Conservation (phyloP, 2,888 invertebrate genomes). For the Nebria brevicollis region DNA sequence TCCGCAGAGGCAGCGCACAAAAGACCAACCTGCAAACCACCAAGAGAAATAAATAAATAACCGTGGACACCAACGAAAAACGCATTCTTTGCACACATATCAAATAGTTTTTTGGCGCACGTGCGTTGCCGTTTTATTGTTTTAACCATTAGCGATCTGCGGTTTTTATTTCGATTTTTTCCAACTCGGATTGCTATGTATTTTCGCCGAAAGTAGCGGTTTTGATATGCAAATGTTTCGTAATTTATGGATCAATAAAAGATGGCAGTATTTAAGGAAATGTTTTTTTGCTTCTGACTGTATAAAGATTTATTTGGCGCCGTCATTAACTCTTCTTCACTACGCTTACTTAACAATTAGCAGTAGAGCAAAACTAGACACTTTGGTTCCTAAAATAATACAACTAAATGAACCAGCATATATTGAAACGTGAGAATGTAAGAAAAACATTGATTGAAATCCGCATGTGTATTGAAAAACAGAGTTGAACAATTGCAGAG, state of each 20-base stretch:
- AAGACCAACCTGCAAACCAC: background rate
- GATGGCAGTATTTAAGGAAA: constrained; percentile 24
- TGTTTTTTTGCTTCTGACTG: constrained; percentile 8
- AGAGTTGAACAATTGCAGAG: background rate
- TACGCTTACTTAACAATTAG: too few relatives aligned
- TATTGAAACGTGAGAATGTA: background rate
- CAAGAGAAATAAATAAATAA: constrained; percentile 41
- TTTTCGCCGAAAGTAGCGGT: constrained; percentile 26
- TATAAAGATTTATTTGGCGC: constrained; percentile 19
- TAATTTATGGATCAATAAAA: constrained; percentile 19
- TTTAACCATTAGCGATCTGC: background rate
- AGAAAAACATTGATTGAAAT: background rate
- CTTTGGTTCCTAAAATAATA: background rate
- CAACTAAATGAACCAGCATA: background rate
- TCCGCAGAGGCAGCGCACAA: constrained; percentile 1
- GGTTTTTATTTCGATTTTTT: background rate
- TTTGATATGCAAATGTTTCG: constrained; percentile 31
- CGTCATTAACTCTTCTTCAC: background rate
- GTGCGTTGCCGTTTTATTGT: constrained; percentile 21
- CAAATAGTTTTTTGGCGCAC: constrained; percentile 41
- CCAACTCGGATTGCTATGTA: background rate
- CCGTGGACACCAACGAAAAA: constrained; percentile 19
- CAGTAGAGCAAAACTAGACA: too few relatives aligned
- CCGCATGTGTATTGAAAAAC: background rate
- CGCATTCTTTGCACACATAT: constrained; percentile 36